Evolutionary conservation across 2,888 invertebrate species (phyloP), one percentile per base, ranked within the genome.

Genomic region (Hypolimnas misippus): DNA sequence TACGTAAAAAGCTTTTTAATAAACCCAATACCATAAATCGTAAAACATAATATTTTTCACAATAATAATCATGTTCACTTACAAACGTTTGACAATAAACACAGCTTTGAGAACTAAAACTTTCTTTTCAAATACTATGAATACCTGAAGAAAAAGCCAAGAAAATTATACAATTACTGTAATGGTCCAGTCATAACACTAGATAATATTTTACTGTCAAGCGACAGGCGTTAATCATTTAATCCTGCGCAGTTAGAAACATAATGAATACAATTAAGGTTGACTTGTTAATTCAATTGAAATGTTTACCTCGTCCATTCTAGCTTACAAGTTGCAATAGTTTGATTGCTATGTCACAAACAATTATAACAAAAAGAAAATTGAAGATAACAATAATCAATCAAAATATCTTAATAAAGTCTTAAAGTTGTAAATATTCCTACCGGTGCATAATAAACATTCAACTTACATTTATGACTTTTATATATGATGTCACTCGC

Each of bases 401-500:
- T 21, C 12, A 12, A 46, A 21, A 46, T 21, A 5, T n/a, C 10
- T 12, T 5, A 10, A 12, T 21, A 46, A 29, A 7, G 25, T 14
- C 6, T 4, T 12, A 44, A 21, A 38, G 25, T 44, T 19, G n/a
- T 10, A 14, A 60, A 57, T 64, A 67, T 67, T 55, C 57, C n/a
- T 61, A 63, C 56, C 16, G 58, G 56, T 21, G 44, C 12, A 35
- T 35, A 35, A 10, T 25, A 35, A 35, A 10, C 10, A 35, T 35
- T 35, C 6, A 6, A 35, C 35, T 35, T 35, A 49, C 7, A 49
- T n/a, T 68, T 46, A 64, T 49, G 49, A 73, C 73, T 71, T 70
- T 73, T 71, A 66, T 73, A 46, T 49, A 49, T 29, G 68, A 59
- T 29, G 29, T 29, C 16, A 53, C 57, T 57, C 29, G 53, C 29